Percentiles rank a stretch among this genome's conserved stretches.
Evolutionary conservation across 2,113 vertebrate genomes (phyloP).

Genomic region (Pipa parva): DNA sequence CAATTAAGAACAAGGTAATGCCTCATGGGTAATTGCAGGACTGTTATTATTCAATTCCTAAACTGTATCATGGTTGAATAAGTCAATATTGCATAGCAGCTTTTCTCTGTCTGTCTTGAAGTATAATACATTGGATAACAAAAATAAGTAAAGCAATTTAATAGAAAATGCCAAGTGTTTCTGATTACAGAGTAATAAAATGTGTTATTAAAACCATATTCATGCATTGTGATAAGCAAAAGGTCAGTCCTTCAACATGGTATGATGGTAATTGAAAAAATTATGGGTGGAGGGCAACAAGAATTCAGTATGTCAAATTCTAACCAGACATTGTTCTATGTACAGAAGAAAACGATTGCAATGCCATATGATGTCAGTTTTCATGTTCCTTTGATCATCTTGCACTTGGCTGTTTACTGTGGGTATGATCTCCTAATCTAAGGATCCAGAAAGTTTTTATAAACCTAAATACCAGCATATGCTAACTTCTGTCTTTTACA

Average conservation of each 20-base stretch:
- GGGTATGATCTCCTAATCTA: too few species aligned
- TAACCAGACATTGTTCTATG: too few species aligned
- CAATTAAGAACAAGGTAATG: constrained; percentile 41
- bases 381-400: too few species aligned
- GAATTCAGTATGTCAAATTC: too few species aligned
- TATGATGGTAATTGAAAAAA: neutral
- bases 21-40: constrained; percentile 35
- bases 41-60: constrained; percentile 34
- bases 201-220: neutral
- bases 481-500: too few species aligned
- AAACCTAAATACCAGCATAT: too few species aligned
- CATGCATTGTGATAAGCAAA: too few species aligned
- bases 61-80: constrained; percentile 25
- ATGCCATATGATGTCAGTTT: too few species aligned
- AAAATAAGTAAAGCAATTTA: neutral
- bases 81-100: constrained; percentile 22
- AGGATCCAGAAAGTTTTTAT: too few species aligned
- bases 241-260: neutral
- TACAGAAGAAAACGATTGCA: too few species aligned
- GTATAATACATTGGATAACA: neutral
- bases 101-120: neutral
- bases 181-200: neutral
- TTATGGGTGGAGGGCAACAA: neutral
- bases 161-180: neutral
- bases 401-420: too few species aligned